These are phyloP conservation scores for Pipistrellus pygmaeus DNA, from an alignment of 2,797 vertebrate species.

Conservation along the genomic window DNA sequence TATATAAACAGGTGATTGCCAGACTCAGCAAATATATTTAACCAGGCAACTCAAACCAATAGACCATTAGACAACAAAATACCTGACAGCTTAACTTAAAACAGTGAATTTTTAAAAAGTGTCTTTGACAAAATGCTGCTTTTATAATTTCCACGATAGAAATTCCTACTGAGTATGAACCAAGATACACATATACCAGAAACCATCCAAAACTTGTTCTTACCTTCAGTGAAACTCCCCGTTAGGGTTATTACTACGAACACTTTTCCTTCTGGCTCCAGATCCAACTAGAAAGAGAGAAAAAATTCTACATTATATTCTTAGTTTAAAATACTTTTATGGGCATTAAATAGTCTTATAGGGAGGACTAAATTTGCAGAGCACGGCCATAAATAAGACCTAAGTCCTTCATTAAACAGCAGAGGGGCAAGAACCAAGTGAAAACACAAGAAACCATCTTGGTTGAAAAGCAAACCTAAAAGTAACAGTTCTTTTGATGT, in stretches of 20 bases:
- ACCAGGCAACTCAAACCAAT: background rate
- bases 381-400: background rate
- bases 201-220: slow-evolving; percentile 79
- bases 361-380: background rate
- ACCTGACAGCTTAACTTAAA: background rate
- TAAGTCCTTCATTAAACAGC: background rate
- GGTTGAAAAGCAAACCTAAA: slow-evolving; percentile 5
- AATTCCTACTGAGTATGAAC: slow-evolving; percentile 1
- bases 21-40: background rate
- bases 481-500: background rate
- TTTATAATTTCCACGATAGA: slow-evolving; percentile 11
- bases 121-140: slow-evolving; percentile 19
- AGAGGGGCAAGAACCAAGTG: background rate
- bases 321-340: slow-evolving; percentile 29
- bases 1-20: background rate
- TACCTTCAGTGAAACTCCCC: slow-evolving; percentile 96
- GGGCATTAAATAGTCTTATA: slow-evolving; percentile 23
- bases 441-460: background rate
- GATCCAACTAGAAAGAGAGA: slow-evolving; percentile 92
- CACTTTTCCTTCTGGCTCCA: slow-evolving; percentile 98
- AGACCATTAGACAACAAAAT: background rate
- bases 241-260: slow-evolving; percentile 93
- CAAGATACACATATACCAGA: background rate
- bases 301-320: background rate
- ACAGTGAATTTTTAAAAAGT: background rate